Evolutionary conservation across 2,888 invertebrate genomes (phyloP).

Genomic region (Luperina testacea): DNA sequence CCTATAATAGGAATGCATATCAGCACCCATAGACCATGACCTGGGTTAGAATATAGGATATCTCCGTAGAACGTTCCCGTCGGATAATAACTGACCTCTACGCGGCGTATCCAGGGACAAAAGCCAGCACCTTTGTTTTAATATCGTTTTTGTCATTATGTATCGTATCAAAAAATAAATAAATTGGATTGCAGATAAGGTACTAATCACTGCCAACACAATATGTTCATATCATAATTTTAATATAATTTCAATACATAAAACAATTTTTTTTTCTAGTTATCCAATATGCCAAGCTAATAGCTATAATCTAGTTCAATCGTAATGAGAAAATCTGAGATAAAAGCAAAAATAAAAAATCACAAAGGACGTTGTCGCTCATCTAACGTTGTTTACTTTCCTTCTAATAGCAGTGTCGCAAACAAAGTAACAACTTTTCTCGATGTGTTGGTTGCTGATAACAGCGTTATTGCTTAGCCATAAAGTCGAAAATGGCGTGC

Average conservation of each 20-base stretch:
- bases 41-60: background rate
- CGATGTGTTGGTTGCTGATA: conserved; percentile 36
- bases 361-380: conserved; percentile 23
- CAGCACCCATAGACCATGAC: background rate
- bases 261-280: background rate
- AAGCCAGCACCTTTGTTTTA: background rate
- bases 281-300: background rate
- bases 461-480: conserved; percentile 9
- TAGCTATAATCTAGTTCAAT: conserved; percentile 16
- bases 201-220: background rate
- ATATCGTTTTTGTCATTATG: background rate
- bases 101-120: background rate
- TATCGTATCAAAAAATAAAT: background rate
- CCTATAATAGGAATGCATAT: background rate
- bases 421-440: conserved; percentile 47
- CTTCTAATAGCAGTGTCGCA: conserved; percentile 44
- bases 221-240: background rate
- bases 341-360: conserved; percentile 48
- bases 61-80: background rate
- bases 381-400: conserved; percentile 52
- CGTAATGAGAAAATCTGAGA: conserved; percentile 39
- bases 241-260: background rate
- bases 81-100: background rate
- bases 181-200: background rate
- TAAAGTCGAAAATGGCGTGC: conserved; percentile 45